These are phyloP conservation scores for Ceratosolen fusciceps DNA, from an alignment of 1,140 invertebrate species.

Conservation along the genomic window DNA sequence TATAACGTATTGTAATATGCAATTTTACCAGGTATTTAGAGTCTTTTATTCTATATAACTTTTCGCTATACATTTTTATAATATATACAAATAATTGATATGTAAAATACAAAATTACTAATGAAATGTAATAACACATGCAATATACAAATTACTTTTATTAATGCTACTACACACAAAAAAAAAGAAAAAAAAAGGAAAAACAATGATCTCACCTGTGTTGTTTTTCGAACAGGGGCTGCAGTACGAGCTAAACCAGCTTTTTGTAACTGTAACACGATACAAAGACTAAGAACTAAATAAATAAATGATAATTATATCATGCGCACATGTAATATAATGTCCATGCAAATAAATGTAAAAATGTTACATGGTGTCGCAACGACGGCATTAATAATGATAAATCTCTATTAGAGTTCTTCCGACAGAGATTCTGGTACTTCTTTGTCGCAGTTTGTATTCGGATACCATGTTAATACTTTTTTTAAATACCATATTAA, in stretches of 20 bases:
- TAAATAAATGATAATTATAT: slow-evolving; percentile 29
- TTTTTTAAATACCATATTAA: no score
- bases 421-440: not conserved
- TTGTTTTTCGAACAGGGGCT: slow-evolving; percentile 62
- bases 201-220: slow-evolving; percentile 66
- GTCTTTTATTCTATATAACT: not conserved
- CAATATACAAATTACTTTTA: not conserved
- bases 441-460: not conserved
- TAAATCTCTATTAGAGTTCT: slow-evolving; percentile 11
- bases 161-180: not conserved
- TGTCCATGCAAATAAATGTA: slow-evolving; percentile 34
- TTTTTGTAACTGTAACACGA: slow-evolving; percentile 65
- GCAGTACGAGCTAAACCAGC: slow-evolving; percentile 58
- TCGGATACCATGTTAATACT: not conserved
- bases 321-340: slow-evolving; percentile 51
- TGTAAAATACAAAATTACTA: slow-evolving; percentile 1
- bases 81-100: not conserved
- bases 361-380: not conserved
- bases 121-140: not conserved
- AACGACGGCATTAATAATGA: not conserved
- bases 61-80: not conserved
- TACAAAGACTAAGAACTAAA: slow-evolving; percentile 57
- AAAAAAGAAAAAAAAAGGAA: slow-evolving; percentile 7
- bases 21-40: not conserved
- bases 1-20: not conserved